Evolutionary conservation across 35 echinoderm and acorn worm species (phyloP).

Genomic region (Heliocidaris tuberculata): DNA sequence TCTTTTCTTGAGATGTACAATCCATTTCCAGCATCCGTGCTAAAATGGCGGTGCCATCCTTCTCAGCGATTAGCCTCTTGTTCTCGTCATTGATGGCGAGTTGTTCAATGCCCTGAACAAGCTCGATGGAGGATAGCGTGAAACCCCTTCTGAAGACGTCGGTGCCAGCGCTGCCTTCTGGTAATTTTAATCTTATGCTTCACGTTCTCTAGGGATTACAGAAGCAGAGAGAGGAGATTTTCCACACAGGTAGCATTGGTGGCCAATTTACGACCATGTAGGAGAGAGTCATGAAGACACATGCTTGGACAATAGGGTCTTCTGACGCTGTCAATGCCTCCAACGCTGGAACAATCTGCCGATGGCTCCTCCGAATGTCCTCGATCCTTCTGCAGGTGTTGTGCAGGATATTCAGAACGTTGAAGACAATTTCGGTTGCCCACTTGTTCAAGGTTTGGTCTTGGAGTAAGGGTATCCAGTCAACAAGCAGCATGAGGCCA

Average conservation of each 20-base stretch:
- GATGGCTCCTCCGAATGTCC: conserved; percentile 39
- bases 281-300: conserved; percentile 59
- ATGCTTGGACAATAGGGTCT: conserved; percentile 67
- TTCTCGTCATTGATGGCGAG: conserved; percentile 83
- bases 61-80: conserved; percentile 79
- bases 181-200: conserved; percentile 64
- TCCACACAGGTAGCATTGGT: conserved; percentile 53
- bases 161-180: neutral
- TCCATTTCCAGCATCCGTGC: conserved; percentile 54
- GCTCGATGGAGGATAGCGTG: conserved; percentile 57
- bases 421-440: conserved; percentile 57
- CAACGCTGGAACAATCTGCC: conserved; percentile 49
- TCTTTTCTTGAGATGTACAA: conserved; percentile 57
- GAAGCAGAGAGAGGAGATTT: conserved; percentile 70
- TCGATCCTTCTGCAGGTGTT: conserved; percentile 57
- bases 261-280: conserved; percentile 70
- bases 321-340: conserved; percentile 30
- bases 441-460: conserved; percentile 55
- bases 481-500: conserved; percentile 48
- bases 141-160: neutral
- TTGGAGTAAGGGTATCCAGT: conserved; percentile 55
- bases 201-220: conserved; percentile 59
- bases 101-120: conserved; percentile 74
- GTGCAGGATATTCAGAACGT: conserved; percentile 67
- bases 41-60: conserved; percentile 52